Evolutionary conservation across 2,113 vertebrate genomes (phyloP).

Genomic region (Galbula dea): DNA sequence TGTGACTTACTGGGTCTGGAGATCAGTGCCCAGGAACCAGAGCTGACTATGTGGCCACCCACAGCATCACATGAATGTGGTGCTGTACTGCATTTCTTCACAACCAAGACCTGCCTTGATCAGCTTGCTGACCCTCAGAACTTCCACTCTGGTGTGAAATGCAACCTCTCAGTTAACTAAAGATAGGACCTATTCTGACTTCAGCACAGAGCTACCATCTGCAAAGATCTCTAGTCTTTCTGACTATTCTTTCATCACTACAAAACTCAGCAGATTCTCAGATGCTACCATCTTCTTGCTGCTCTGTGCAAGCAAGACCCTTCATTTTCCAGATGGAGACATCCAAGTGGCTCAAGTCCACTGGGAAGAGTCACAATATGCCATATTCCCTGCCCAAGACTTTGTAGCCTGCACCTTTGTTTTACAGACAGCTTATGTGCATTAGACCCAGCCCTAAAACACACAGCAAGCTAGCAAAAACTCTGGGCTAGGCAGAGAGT

Average conservation of each 20-base stretch:
- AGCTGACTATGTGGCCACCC: background rate
- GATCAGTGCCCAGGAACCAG: background rate
- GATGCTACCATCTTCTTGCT: background rate
- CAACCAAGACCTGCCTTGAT: background rate
- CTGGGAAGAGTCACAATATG: background rate
- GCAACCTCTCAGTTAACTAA: background rate
- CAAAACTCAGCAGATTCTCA: background rate
- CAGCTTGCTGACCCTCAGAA: background rate
- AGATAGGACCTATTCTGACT: background rate
- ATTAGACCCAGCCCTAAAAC: background rate
- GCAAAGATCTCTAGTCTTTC: background rate
- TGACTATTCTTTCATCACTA: background rate
- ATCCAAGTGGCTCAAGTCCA: background rate
- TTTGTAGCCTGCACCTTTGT: background rate
- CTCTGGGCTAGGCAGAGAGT: constrained; percentile 51
- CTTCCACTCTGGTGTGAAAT: background rate
- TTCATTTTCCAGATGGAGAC: background rate
- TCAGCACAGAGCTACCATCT: background rate
- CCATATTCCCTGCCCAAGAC: background rate
- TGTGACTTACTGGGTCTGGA: background rate
- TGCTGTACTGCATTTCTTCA: background rate
- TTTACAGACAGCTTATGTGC: background rate
- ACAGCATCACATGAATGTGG: background rate
- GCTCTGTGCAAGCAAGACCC: background rate
- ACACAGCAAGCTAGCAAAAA: background rate